Conservation (phyloP, 2,888 invertebrate genomes). For the Zele albiditarsus region DNA sequence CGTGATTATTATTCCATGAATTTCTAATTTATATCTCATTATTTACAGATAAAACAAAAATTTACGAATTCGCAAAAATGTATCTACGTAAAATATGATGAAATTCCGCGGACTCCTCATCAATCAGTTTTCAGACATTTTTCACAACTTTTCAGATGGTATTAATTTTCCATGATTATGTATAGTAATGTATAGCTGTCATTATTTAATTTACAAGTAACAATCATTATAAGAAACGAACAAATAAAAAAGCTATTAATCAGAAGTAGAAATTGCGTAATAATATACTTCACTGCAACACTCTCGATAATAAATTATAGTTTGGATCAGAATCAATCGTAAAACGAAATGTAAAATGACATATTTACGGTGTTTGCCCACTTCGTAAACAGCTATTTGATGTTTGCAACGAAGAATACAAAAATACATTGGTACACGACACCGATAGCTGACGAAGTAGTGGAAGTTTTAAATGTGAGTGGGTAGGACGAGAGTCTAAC, state of each 20-base stretch:
- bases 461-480: conserved; percentile 28
- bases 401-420: conserved; percentile 28
- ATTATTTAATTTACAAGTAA: background rate
- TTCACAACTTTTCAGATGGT: background rate
- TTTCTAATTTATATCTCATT: conserved; percentile 39
- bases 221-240: background rate
- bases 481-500: conserved; percentile 3
- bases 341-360: conserved; percentile 10
- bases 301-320: conserved; percentile 2
- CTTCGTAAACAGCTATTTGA: conserved; percentile 16
- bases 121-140: background rate
- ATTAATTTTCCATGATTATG: background rate
- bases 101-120: background rate
- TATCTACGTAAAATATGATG: conserved; percentile 16
- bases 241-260: background rate
- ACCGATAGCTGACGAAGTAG: conserved; percentile 29
- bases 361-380: conserved; percentile 13
- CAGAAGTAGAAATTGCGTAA: background rate
- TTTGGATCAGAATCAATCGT: conserved; percentile 6
- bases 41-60: conserved; percentile 78
- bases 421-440: conserved; percentile 33
- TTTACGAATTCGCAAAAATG: conserved; percentile 74
- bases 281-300: background rate
- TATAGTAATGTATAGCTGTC: background rate
- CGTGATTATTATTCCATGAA: background rate